These are phyloP conservation scores for Acronicta psi DNA, from an alignment of 2,888 invertebrate species.

Conservation along the genomic window DNA sequence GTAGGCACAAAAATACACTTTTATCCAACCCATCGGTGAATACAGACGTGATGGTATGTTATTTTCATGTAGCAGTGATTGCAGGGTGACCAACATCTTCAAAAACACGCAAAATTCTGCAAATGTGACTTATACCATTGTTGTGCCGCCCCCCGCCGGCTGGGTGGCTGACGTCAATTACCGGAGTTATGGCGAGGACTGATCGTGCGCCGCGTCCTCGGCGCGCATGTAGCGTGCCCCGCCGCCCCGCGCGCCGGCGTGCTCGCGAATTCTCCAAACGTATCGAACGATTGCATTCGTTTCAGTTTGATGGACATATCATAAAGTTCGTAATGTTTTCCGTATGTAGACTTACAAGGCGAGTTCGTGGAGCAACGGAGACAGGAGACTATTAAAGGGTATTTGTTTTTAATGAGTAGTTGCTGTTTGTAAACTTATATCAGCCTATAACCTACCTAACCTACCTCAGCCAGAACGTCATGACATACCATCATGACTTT, in stretches of 20 bases:
- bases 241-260: constrained; percentile 47
- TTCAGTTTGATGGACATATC: constrained; percentile 49
- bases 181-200: constrained; percentile 83
- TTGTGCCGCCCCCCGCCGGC: constrained; percentile 52
- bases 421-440: too few relatives aligned
- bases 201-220: constrained; percentile 79
- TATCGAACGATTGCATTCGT: constrained; percentile 43
- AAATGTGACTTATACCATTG: constrained; percentile 53
- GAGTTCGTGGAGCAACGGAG: background rate
- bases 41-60: too few relatives aligned
- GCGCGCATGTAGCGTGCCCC: constrained; percentile 73
- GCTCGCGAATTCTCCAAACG: constrained; percentile 44
- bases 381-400: background rate
- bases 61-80: too few relatives aligned
- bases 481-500: too few relatives aligned
- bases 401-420: background rate
- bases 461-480: too few relatives aligned
- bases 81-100: too few relatives aligned
- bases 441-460: too few relatives aligned
- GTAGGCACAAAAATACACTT: too few relatives aligned
- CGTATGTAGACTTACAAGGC: constrained; percentile 17
- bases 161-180: constrained; percentile 87
- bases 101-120: constrained; percentile 13
- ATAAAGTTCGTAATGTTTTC: constrained; percentile 50
- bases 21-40: too few relatives aligned